phyloP scores from a whole-genome alignment of 2,113 vertebrate genomes.

The Eidolon helvum region DNA sequence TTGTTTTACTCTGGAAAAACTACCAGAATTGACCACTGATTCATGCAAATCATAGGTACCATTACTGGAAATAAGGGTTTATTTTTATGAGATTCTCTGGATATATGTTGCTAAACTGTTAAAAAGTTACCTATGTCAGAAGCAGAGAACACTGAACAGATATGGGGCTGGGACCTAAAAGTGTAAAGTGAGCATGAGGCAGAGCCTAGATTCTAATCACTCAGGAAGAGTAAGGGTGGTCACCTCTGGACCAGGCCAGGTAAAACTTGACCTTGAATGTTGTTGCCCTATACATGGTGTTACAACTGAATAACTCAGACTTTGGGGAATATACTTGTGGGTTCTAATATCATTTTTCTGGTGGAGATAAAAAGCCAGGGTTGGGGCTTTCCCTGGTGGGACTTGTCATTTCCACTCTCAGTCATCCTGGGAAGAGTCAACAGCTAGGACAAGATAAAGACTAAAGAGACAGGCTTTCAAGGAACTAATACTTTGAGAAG shows the following conservation, averaged over 20 bases:
- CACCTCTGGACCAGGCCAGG: not conserved
- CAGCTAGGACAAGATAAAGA: constrained; percentile 1
- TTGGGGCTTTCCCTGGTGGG: not conserved
- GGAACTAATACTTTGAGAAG: constrained; percentile 28
- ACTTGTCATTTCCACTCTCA: not conserved
- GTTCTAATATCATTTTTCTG: not conserved
- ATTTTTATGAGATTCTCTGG: not conserved
- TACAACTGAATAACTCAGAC: not conserved
- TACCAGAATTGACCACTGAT: not conserved
- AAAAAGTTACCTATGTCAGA: not conserved
- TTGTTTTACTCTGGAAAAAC: not conserved
- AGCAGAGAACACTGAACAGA: not conserved
- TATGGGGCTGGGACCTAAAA: not conserved
- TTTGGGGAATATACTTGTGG: not conserved
- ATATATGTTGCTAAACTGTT: not conserved
- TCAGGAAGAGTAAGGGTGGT: not conserved
- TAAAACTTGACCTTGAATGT: not conserved
- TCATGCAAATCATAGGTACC: not conserved
- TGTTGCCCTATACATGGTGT: not conserved
- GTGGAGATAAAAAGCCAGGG: not conserved
- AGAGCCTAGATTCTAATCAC: not conserved
- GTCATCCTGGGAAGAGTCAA: not conserved
- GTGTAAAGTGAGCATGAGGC: not conserved
- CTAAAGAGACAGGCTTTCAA: constrained; percentile 28
- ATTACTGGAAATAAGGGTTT: not conserved